Base-by-base conservation (phyloP, 2,888 invertebrate species). In the Drosophila paracracens region DNA sequence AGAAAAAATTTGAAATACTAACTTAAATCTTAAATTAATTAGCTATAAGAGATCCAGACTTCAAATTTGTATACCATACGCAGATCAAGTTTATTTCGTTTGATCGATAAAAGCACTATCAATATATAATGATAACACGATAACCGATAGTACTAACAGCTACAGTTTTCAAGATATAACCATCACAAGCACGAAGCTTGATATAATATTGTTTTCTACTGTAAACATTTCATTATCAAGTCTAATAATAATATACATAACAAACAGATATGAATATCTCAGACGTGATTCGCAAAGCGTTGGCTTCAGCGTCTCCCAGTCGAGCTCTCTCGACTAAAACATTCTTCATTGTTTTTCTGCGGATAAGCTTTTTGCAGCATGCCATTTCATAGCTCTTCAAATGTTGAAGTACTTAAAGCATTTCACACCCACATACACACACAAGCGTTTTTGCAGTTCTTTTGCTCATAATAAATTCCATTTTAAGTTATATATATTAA, bases 341-440 rank as follows among this genome's bases (percentile, higher is more conserved):
- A 8, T 16, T 46, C 4, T 25, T 46, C 25, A 64, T 48, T 59
- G 53, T 76, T 73, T 64, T 58, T 52, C 29, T 74, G 46, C 57
- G 58, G 54, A 66, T 65, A 64, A 76, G 76, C 77, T 83, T 86
- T 79, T 79, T 79, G 79, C 76, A 65, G 62, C 62, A 69, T 74
- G 86, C 74, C 86, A 83, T 76, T 71, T 61, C 68, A 67, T 70
- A 86, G 86, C 68, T 67, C 74, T 77, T 83, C 74, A 74, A 85
- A 46, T 52, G 62, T 62, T 62, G 56, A 76, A 82, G 72, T 83
- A 78, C 71, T 58, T 60, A 21, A 61, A 73, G 50, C 50, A 56
- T 43, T 48, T 51, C 51, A 54, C 48, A 64, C 36, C 60, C 38
- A 64, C 48, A 33, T 11, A 53, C 33, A 51, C 33, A 51, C 21